A percentile compares a stretch with the other conserved stretches of the same genome.
Evolutionary conservation across 2,113 vertebrate species (phyloP).

Genomic region (Thunnus maccoyii): DNA sequence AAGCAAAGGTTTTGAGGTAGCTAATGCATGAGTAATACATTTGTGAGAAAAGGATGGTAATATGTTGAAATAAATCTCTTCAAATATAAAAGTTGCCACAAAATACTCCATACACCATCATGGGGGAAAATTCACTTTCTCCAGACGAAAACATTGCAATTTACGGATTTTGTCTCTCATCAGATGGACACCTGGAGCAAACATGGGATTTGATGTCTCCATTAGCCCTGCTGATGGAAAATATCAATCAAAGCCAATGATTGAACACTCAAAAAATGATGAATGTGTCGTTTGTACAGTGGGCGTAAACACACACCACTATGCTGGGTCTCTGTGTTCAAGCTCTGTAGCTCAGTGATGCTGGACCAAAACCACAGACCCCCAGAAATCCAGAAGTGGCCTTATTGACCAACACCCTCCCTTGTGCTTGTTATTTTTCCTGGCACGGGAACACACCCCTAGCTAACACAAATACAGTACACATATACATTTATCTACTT

Average conservation of each 20-base stretch:
- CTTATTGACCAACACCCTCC: constrained; percentile 78
- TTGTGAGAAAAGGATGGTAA: not conserved
- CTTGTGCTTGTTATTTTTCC: constrained; percentile 80
- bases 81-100: constrained; percentile 7
- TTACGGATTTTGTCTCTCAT: constrained; percentile 53
- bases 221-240: constrained; percentile 62
- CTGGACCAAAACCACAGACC: constrained; percentile 66
- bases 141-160: constrained; percentile 18
- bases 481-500: constrained; percentile 77
- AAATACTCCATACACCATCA: not conserved
- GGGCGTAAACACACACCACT: constrained; percentile 55
- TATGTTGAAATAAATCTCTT: not conserved
- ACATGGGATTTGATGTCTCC: constrained; percentile 45
- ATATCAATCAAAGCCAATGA: constrained; percentile 63
- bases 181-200: constrained; percentile 58
- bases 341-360: constrained; percentile 37
- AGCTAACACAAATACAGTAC: constrained; percentile 77
- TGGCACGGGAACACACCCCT: constrained; percentile 75
- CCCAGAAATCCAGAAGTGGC: constrained; percentile 71
- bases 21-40: not conserved
- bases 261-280: constrained; percentile 53
- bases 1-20: not conserved
- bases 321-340: constrained; percentile 63
- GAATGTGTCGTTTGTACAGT: constrained; percentile 70
- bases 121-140: not conserved